These are phyloP conservation scores for Drosophila erecta DNA, from an alignment of 1,140 invertebrate species.

Conservation along the genomic window DNA sequence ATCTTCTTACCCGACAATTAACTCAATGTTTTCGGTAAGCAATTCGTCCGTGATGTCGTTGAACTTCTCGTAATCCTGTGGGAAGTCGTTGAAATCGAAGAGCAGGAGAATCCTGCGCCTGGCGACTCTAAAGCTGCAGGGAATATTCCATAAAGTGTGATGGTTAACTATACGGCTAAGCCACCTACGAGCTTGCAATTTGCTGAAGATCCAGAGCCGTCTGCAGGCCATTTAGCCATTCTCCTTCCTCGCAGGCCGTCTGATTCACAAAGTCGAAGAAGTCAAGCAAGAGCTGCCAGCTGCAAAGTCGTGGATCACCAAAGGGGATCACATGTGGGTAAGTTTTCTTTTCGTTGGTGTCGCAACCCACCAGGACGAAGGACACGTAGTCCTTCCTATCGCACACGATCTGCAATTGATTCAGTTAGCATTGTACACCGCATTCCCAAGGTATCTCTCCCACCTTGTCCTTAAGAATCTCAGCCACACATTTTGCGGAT, in stretches of 20 bases:
- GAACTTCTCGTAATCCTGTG: constrained; percentile 52
- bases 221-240: constrained; percentile 69
- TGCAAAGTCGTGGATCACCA: constrained; percentile 33
- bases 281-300: constrained; percentile 58
- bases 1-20: constrained; percentile 69
- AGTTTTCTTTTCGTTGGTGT: constrained; percentile 3
- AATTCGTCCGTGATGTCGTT: constrained; percentile 37
- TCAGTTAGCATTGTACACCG: neutral
- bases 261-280: constrained; percentile 68
- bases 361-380: constrained; percentile 71
- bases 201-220: constrained; percentile 55
- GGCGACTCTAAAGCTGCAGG: constrained; percentile 28
- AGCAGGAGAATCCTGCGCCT: constrained; percentile 63
- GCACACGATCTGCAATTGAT: constrained; percentile 56
- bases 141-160: neutral
- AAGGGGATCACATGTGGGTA: constrained; percentile 49
- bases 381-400: constrained; percentile 71
- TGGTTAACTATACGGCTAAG: neutral
- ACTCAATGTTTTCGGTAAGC: constrained; percentile 40
- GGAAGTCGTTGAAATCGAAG: constrained; percentile 67
- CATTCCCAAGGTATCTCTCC: neutral
- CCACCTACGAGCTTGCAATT: constrained; percentile 36
- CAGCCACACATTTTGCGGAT: constrained; percentile 58
- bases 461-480: constrained; percentile 73
- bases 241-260: constrained; percentile 44